Conservation (phyloP, 2,113 vertebrate species). For the Mustelus asterias region DNA sequence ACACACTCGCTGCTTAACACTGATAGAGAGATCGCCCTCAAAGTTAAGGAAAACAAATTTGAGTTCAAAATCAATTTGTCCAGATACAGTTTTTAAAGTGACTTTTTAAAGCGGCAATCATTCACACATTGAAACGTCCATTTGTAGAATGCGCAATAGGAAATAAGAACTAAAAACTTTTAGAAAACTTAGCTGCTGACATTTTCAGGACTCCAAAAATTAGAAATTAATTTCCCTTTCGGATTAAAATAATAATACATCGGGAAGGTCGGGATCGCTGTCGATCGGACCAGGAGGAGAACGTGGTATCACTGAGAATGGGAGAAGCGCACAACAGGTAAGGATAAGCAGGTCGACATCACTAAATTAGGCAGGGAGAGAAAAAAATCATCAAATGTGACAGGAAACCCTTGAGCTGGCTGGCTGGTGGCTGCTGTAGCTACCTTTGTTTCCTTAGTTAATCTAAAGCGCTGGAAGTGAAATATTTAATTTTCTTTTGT, state of each 20-base stretch:
- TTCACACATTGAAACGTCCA: not conserved
- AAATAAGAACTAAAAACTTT: not conserved
- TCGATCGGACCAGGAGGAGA: not conserved
- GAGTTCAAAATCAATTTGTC: not conserved
- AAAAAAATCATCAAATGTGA: not conserved
- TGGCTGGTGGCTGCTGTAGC: not conserved
- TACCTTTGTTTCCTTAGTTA: not conserved
- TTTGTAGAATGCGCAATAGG: not conserved
- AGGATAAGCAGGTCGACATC: not conserved
- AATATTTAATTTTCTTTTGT: not conserved
- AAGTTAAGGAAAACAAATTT: not conserved
- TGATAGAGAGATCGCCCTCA: not conserved
- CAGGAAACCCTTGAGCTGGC: not conserved
- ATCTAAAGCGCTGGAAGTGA: not conserved
- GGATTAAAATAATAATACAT: not conserved
- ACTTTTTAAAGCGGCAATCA: not conserved
- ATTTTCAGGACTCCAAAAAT: not conserved
- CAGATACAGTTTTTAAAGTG: not conserved
- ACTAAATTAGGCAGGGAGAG: not conserved
- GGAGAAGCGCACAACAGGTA: not conserved
- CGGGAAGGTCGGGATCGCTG: not conserved
- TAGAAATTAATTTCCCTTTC: not conserved
- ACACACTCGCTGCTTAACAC: conserved; percentile 10
- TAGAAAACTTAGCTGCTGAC: not conserved
- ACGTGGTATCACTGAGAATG: not conserved